Evolutionary conservation across 2,797 vertebrate genomes (phyloP).

Genomic region (Lepus oiostolus): DNA sequence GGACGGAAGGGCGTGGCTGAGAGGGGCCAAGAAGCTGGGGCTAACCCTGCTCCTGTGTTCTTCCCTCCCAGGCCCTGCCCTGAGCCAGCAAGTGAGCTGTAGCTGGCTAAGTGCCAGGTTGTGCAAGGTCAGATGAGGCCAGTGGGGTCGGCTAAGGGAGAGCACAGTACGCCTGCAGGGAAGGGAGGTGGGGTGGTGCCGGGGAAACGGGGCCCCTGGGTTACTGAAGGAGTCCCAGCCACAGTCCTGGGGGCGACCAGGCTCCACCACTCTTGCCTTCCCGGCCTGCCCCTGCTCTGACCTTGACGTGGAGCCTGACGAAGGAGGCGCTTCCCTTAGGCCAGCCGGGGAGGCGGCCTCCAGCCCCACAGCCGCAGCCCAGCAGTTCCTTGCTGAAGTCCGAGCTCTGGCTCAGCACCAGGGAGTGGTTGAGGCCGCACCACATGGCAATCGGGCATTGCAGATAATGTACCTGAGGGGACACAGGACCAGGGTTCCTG

Average conservation of each 20-base stretch:
- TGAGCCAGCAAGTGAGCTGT: constrained; percentile 28
- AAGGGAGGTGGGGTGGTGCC: not conserved
- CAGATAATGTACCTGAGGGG: constrained; percentile 84
- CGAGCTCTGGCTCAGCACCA: constrained; percentile 84
- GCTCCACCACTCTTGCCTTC: not conserved
- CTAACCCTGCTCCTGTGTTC: not conserved
- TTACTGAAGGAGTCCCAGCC: not conserved
- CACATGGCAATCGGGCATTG: constrained; percentile 85
- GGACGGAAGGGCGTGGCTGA: not conserved
- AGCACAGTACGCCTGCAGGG: not conserved
- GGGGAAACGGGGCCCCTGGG: not conserved
- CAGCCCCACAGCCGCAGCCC: constrained; percentile 88
- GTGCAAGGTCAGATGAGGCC: not conserved
- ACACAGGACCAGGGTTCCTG: constrained; percentile 12
- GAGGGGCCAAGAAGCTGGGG: not conserved
- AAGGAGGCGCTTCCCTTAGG: constrained; percentile 88
- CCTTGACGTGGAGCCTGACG: constrained; percentile 86
- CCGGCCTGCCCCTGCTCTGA: constrained; percentile 69
- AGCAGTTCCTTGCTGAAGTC: constrained; percentile 86
- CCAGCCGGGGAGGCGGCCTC: constrained; percentile 87
- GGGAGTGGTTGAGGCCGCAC: constrained; percentile 89
- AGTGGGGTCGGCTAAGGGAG: not conserved
- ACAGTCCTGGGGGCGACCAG: not conserved
- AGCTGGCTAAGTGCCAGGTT: constrained; percentile 4
- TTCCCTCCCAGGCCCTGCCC: constrained; percentile 8